Evolutionary conservation across 2,888 invertebrate species (phyloP), one percentile per base, ranked within the genome.

Genomic region (Eupithecia vulgata): DNA sequence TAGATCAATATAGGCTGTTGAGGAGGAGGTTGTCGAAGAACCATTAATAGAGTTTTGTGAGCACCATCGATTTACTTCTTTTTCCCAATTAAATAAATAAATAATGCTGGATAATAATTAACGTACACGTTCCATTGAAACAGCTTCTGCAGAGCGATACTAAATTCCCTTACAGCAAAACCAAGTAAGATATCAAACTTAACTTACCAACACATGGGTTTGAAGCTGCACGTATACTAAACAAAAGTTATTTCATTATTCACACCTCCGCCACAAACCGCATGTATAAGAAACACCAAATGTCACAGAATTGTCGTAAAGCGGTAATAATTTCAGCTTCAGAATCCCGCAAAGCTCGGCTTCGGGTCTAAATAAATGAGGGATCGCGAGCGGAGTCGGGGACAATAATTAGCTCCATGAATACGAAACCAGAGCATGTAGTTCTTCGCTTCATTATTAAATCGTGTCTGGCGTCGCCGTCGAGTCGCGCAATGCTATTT

Each of bases 401-500:
- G 71, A 77, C 77, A 77, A 79, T 83, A 84, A 82, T 84, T 83
- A 82, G 78, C 78, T 81, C 80, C 78, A 84, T 84, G 84, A 82
- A 84, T 84, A 84, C 59, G 67, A 79, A 83, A 84, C 74, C 72
- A 74, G 69, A 67, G 30, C 35, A 52, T 42, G 72, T 67, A 74
- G 71, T 75, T 75, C 72, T 70, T 73, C 59, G 75, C 25, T 68
- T 66, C 57, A 73, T 75, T 75, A 75, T 73, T 75, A 70, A 75
- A 73, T 72, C 59, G 61, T 40, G 67, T 64, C 61, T 67, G 30
- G 64, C 67, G 62, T 64, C 71, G 25, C 61, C 61, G 66, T 61
- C 71, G 72, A 48, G 37, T 12, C 62, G 57, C 25, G 57, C 67
- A 59, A 48, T 70, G 69, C 75, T 64, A 59, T 72, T 59, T 52